Conservation (phyloP, 2,888 invertebrate genomes). For the Tribolium freemani region DNA sequence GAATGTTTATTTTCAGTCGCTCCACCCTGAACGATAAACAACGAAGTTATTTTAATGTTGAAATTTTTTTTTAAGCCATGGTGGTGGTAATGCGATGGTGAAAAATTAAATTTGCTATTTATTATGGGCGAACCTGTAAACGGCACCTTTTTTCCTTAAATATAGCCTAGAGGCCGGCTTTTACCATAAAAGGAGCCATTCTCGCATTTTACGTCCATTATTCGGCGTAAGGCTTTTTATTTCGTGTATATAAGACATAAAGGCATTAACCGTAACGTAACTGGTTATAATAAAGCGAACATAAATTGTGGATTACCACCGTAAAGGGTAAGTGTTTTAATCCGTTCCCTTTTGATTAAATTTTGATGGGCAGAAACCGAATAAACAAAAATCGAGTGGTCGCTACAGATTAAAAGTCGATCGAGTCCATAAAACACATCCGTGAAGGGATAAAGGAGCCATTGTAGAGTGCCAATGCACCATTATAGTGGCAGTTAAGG, state of each 20-base stretch:
- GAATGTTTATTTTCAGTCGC: neutral
- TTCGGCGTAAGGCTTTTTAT: constrained; percentile 22
- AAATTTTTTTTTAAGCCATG: neutral
- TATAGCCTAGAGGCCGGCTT: constrained; percentile 14
- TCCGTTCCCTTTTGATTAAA: constrained; percentile 18
- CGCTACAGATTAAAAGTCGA: constrained; percentile 54
- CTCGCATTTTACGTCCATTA: constrained; percentile 29
- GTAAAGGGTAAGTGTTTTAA: constrained; percentile 25
- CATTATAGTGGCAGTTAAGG: constrained; percentile 56
- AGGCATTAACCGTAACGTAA: constrained; percentile 25
- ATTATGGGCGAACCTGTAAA: too few relatives aligned
- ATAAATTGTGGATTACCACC: constrained; percentile 30
- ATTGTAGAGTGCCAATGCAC: constrained; percentile 60
- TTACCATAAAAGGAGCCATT: constrained; percentile 30
- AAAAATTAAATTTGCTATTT: too few relatives aligned
- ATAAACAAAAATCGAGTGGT: constrained; percentile 16
- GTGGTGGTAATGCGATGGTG: neutral
- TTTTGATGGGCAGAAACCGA: neutral
- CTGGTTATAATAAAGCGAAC: constrained; percentile 15
- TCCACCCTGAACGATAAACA: neutral
- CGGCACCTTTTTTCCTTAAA: neutral
- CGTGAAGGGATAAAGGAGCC: constrained; percentile 57
- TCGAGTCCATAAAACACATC: constrained; percentile 51
- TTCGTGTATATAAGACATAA: constrained; percentile 33
- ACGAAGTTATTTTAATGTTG: neutral